Conservation (phyloP, 2,888 invertebrate genomes). For the Acronicta aceris region DNA sequence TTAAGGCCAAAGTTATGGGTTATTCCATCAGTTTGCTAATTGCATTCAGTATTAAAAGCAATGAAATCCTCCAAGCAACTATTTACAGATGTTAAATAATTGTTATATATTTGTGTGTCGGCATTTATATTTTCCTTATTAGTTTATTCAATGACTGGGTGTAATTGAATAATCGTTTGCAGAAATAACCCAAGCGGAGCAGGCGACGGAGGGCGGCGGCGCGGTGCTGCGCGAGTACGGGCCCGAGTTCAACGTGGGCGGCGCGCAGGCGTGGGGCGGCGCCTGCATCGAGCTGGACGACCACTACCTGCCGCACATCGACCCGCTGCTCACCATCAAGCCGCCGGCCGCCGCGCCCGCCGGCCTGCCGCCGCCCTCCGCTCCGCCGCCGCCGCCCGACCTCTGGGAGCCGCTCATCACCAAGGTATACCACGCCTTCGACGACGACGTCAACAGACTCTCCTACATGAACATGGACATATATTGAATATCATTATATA, state of each 20-base stretch:
- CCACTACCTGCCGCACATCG: constrained; percentile 77
- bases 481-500: constrained; percentile 49
- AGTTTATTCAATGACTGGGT: too few relatives aligned
- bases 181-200: constrained; percentile 11
- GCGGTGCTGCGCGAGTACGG: constrained; percentile 72
- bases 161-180: background rate
- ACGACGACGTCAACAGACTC: constrained; percentile 62
- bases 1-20: too few relatives aligned
- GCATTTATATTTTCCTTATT: too few relatives aligned
- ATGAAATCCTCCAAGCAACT: too few relatives aligned
- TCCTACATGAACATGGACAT: constrained; percentile 73
- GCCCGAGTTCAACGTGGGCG: constrained; percentile 71
- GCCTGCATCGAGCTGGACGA: constrained; percentile 72
- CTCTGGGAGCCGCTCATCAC: constrained; percentile 73
- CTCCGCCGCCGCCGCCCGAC: background rate
- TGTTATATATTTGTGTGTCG: too few relatives aligned
- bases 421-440: constrained; percentile 66
- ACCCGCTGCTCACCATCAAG: constrained; percentile 80
- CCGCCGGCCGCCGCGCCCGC: constrained; percentile 46
- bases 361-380: background rate
- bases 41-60: too few relatives aligned
- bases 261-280: constrained; percentile 38
- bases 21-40: too few relatives aligned
- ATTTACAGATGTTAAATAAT: too few relatives aligned
- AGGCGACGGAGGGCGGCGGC: background rate